Base-by-base conservation (phyloP, 2,888 invertebrate species). In the Incurvaria masculella region DNA sequence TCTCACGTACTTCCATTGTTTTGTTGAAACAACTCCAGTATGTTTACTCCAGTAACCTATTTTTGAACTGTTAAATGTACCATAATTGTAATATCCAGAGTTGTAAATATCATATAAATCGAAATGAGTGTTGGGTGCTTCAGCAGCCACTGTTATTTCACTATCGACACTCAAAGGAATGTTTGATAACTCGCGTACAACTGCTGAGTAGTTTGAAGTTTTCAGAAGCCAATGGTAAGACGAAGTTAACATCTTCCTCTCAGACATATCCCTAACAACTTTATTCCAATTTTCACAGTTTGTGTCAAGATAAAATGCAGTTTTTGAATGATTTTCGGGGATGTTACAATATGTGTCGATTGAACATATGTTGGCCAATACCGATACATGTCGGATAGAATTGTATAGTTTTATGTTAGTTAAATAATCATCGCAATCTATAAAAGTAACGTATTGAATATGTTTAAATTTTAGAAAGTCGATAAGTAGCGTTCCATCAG, bases 71-170 rank as follows among this genome's bases (percentile, higher is more conserved):
- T 73, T 68, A 47, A 82, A 64, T 50, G 60, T 61, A 1, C 85
- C 84, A 21, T 80, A 73, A 51, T 72, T 79, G 49, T 68, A 68
- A 51, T 65, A 73, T 1, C 84, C 84, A 2, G 82, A 83, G 57
- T 80, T 84, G 63, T 75, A 82, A 5, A 72, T 61, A 58, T 81
- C 82, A 52, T 71, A 68, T 21, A 82, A 61, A 14, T 58, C 50
- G 52, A 60, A 68, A 17, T 50, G 49, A 5, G 53, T 55, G 16
- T 58, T 49, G 21, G 50, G 42, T 1, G 51, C 54, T 44, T 60
- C 58, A 45, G 59, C 49, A 4, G 69, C 63, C 4, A 81, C 53
- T 14, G 64, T 67, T 4, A 81, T 59, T 56, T 81, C 79, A 0
- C 80, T 73, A 56, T 81, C 69, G 1, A 80, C 61, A 56, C 75